Base-by-base conservation (phyloP, 2,113 vertebrate genomes). In the Lagopus muta region DNA sequence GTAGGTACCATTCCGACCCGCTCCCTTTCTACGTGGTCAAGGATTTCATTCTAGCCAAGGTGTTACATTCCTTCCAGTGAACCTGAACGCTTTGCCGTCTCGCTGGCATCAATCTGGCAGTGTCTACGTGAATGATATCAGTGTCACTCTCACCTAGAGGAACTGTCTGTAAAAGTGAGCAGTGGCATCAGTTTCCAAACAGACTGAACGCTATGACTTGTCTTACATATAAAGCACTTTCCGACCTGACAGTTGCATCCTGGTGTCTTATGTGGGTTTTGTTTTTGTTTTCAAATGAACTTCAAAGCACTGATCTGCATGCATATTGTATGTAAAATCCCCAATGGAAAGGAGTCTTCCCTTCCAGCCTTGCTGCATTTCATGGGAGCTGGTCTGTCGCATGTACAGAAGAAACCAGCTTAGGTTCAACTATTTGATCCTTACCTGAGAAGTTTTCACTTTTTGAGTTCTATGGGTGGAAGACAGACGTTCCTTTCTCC, bases 101-200 rank as follows among this genome's bases (percentile, higher is more conserved):
- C 20, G 60, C 86, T 73, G 92, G 74, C 91, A 95, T 88, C 93
- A 94, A 58, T 92, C 94, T 95, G 92, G 62, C 77, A 25, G 79
- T 57, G 89, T 92, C 72, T 0, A 1, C 88, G 74, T 93, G 93
- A 96, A 57, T 90, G 93, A 90, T 88, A 65, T 8, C 7, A 0
- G 52, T 93, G 95, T 95, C 92, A 82, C 81, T 95, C 76, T 83
- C 77, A 86, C 92, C 88, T 78, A 93, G 81, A 89, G 67, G 73
- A 93, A 78, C 85, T 81, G 88, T 93, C 85, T 19, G 0, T 89
- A 88, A 95, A 93, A 95, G 85, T 64, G 52, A 95, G 83, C 64
- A 73, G 76, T 40, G 55, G 58, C 74, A 82, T 83, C 91, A 40
- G 45, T 86, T 95, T 85, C 85, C 64, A 48, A 91, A 85, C 43